Percentiles rank a stretch among this genome's conserved stretches.
Evolutionary conservation across 2,797 vertebrate genomes (phyloP).

Genomic region (Xiphophorus birchmanni): DNA sequence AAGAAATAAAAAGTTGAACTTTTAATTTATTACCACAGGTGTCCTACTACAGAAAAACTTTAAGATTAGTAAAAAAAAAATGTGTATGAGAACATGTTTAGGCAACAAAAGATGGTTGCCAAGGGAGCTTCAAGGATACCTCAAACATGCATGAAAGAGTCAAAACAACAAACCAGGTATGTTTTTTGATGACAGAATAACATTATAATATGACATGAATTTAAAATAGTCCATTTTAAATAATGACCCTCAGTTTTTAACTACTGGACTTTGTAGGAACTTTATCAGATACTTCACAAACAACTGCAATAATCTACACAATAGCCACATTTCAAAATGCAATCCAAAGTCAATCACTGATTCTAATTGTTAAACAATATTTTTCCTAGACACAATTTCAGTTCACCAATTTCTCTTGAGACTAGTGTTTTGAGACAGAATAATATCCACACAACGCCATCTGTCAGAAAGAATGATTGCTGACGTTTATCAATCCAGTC

Average conservation of each 20-base stretch:
- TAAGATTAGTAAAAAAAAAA: no score
- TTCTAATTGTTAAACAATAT: background rate
- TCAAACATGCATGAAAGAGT: no score
- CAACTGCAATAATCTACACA: background rate
- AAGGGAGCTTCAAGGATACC: no score
- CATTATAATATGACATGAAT: no score
- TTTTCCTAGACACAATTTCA: background rate
- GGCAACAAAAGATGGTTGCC: no score
- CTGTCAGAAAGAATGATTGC: constrained; percentile 29
- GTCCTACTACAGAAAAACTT: background rate
- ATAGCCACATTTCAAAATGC: background rate
- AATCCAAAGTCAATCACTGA: background rate
- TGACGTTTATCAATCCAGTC: constrained; percentile 23
- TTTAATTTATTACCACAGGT: background rate
- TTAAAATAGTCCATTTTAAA: no score
- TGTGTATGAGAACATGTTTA: no score
- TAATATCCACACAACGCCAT: constrained; percentile 13
- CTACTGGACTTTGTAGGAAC: background rate
- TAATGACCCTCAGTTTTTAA: background rate
- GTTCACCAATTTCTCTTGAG: background rate
- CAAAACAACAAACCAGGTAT: no score
- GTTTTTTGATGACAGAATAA: no score
- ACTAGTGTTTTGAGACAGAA: constrained; percentile 13
- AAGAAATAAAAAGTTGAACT: background rate
- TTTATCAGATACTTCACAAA: background rate